These are phyloP conservation scores for Drosophila tanythrix DNA, from an alignment of 2,888 invertebrate genomes.

Conservation along the genomic window DNA sequence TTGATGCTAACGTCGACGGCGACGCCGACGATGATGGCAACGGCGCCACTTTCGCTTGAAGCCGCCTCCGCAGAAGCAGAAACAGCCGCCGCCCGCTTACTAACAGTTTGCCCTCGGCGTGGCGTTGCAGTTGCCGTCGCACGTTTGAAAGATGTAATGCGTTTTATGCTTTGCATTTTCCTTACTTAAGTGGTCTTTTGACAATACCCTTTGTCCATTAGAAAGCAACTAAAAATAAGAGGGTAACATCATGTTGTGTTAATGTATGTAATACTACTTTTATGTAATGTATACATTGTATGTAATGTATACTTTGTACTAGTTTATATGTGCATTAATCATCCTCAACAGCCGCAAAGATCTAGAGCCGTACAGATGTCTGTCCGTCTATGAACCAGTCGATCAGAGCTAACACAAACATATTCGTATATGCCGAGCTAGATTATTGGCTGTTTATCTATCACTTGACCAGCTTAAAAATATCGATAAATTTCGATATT, in stretches of 20 bases:
- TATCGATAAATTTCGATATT: not conserved
- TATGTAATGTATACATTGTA: not conserved
- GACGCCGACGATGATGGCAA: conserved; percentile 6
- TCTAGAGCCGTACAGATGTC: not conserved
- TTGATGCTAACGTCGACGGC: not conserved
- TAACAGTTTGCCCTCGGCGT: conserved; percentile 21
- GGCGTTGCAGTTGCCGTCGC: conserved; percentile 35
- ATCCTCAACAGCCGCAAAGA: not conserved
- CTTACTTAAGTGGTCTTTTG: conserved; percentile 65
- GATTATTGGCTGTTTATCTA: not conserved
- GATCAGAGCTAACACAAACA: not conserved
- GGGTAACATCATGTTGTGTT: not conserved
- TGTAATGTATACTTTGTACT: not conserved
- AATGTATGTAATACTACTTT: not conserved
- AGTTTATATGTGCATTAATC: not conserved
- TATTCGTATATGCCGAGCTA: not conserved
- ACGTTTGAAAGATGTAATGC: conserved; percentile 71
- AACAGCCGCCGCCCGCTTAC: conserved; percentile 13
- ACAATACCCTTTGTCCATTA: conserved; percentile 10
- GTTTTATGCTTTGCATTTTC: conserved; percentile 55
- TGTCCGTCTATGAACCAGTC: not conserved
- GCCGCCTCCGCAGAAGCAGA: conserved; percentile 35
- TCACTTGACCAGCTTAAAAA: not conserved
- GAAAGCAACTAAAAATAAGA: not conserved
- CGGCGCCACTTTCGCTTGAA: conserved; percentile 66